Conservation (phyloP, 2,888 invertebrate genomes). For the Drosophila nr. perissopoda region DNA sequence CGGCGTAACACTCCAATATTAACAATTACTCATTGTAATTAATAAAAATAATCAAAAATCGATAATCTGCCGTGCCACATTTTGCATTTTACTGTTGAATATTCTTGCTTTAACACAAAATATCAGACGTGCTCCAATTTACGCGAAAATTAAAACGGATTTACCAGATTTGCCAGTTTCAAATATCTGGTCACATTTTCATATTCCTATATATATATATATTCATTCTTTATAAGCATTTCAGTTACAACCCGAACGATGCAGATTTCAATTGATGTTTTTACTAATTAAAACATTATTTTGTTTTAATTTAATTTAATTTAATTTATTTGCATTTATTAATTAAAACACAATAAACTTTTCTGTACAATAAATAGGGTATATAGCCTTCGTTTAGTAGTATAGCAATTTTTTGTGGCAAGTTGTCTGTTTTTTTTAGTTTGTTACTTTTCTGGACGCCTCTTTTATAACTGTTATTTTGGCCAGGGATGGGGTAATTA, state of each 20-base stretch:
- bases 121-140: neutral
- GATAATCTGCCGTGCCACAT: neutral
- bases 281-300: too few species aligned
- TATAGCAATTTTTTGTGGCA: neutral
- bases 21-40: neutral
- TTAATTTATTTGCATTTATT: neutral
- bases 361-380: slow-evolving; percentile 20
- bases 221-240: neutral
- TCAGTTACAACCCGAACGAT: neutral
- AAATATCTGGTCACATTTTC: too few species aligned
- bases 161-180: too few species aligned
- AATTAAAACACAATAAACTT: neutral
- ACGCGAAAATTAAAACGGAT: neutral
- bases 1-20: neutral
- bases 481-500: slow-evolving; percentile 51
- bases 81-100: neutral
- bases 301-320: too few species aligned
- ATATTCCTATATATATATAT: neutral
- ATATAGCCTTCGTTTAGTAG: slow-evolving; percentile 13
- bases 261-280: neutral
- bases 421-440: slow-evolving; percentile 21
- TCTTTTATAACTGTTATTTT: slow-evolving; percentile 75
- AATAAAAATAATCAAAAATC: neutral
- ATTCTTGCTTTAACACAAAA: neutral
- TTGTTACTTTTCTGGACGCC: slow-evolving; percentile 50